Evolutionary conservation across 2,113 vertebrate genomes (phyloP).

Genomic region (Xiphias gladius): DNA sequence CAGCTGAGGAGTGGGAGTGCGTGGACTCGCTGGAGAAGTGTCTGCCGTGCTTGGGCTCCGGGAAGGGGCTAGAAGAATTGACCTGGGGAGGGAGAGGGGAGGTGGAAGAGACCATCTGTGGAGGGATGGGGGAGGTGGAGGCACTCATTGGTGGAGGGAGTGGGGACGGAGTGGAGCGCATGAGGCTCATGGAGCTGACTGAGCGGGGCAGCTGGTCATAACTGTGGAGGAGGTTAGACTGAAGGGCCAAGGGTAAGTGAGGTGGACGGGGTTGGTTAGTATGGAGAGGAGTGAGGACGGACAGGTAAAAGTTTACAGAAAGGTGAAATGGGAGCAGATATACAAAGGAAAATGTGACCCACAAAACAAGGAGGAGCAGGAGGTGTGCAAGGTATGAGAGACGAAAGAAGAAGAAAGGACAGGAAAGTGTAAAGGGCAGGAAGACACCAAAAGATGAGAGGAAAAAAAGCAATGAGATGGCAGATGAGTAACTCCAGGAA

Average conservation of each 20-base stretch:
- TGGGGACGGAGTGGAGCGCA: constrained; percentile 81
- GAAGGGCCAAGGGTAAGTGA: constrained; percentile 23
- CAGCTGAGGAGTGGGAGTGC: constrained; percentile 89
- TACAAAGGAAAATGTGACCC: constrained; percentile 26
- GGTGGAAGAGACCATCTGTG: constrained; percentile 83
- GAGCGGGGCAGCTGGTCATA: constrained; percentile 79
- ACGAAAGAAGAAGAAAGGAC: constrained; percentile 24
- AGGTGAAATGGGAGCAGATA: constrained; percentile 28
- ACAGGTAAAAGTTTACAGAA: not conserved
- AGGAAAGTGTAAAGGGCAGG: constrained; percentile 48
- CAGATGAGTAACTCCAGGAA: constrained; percentile 57
- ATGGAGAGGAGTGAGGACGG: constrained; percentile 16
- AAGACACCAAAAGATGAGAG: constrained; percentile 60
- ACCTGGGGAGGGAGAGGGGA: constrained; percentile 86
- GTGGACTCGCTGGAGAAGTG: constrained; percentile 92
- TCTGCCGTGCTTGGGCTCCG: constrained; percentile 87
- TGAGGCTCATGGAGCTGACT: constrained; percentile 82
- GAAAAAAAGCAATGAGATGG: constrained; percentile 77
- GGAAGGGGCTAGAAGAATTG: constrained; percentile 91
- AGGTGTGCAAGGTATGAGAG: constrained; percentile 44
- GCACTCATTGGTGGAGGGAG: constrained; percentile 77
- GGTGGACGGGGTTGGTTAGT: constrained; percentile 6
- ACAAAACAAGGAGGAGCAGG: constrained; percentile 46
- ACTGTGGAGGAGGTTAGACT: constrained; percentile 79
- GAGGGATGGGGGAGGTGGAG: constrained; percentile 82